Conservation (phyloP, 2,797 vertebrate genomes). For the Pelochelys cantorii region DNA sequence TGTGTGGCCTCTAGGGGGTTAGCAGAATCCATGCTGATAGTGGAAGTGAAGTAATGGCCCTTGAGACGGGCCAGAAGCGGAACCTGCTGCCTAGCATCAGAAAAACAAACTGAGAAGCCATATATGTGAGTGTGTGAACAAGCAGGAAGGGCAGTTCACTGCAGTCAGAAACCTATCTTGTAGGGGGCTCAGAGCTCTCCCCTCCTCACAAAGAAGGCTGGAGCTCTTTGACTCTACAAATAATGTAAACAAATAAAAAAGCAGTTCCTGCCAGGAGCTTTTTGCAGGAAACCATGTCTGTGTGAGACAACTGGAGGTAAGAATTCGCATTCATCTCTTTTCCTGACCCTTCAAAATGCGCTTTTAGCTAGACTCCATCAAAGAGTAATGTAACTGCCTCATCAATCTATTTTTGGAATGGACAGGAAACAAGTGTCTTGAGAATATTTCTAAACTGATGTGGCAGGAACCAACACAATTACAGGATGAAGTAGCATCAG, state of each 20-base stretch:
- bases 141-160: fast-evolving
- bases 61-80: fast-evolving
- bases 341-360: fast-evolving
- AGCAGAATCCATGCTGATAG: fast-evolving
- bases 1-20: not conserved
- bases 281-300: fast-evolving
- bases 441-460: not conserved
- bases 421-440: constrained; percentile 44
- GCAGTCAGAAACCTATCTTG: not conserved
- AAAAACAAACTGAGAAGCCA: not conserved
- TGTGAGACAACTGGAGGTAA: not conserved
- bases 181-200: not conserved
- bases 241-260: not conserved
- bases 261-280: not conserved
- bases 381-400: constrained; percentile 14
- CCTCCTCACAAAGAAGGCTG: not conserved
- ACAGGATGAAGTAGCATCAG: constrained; percentile 71
- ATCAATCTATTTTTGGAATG: constrained; percentile 50
- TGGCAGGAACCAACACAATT: constrained; percentile 49
- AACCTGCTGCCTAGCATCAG: fast-evolving
- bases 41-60: not conserved
- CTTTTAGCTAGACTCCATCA: not conserved
- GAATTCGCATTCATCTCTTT: not conserved
- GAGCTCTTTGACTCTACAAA: not conserved
- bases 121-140: not conserved